A percentile compares a stretch with the other conserved stretches of the same genome.
Evolutionary conservation across 2,113 vertebrate genomes (phyloP).

Genomic region (Serilophus lunatus): DNA sequence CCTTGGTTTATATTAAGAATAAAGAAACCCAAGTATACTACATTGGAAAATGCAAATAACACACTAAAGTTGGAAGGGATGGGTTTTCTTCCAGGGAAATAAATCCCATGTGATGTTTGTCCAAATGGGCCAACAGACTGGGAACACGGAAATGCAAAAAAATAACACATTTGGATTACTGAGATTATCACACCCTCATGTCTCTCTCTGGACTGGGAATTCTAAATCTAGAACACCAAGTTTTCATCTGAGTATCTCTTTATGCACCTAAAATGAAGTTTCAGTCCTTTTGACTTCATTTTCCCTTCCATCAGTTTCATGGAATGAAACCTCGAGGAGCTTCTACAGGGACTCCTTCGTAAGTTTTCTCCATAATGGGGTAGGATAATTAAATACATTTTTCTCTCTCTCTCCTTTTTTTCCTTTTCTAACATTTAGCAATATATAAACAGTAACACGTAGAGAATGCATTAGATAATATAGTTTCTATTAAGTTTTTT

Average conservation of each 20-base stretch:
- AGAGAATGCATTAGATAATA: not conserved
- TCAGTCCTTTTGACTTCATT: not conserved
- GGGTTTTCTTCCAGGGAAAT: not conserved
- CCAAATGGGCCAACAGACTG: not conserved
- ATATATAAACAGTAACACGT: not conserved
- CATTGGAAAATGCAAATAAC: not conserved
- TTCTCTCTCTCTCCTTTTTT: not conserved
- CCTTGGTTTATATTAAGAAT: not conserved
- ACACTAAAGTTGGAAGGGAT: not conserved
- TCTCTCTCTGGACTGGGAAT: not conserved
- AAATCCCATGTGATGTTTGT: not conserved
- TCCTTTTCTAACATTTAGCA: not conserved
- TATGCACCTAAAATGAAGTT: not conserved
- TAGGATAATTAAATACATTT: not conserved
- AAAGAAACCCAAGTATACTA: not conserved
- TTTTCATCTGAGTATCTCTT: not conserved
- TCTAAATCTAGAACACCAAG: not conserved
- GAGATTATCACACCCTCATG: rapidly evolving
- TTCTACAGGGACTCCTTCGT: not conserved
- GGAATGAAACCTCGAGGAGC: not conserved
- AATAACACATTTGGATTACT: not conserved
- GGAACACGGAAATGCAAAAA: not conserved
- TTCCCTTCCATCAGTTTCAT: not conserved
- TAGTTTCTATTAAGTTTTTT: not conserved
- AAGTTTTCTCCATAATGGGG: not conserved